A percentile compares a stretch with the other conserved stretches of the same genome.
These are phyloP conservation scores for Phyllostomus discolor DNA, from an alignment of 2,113 vertebrate species.

Conservation along the genomic window DNA sequence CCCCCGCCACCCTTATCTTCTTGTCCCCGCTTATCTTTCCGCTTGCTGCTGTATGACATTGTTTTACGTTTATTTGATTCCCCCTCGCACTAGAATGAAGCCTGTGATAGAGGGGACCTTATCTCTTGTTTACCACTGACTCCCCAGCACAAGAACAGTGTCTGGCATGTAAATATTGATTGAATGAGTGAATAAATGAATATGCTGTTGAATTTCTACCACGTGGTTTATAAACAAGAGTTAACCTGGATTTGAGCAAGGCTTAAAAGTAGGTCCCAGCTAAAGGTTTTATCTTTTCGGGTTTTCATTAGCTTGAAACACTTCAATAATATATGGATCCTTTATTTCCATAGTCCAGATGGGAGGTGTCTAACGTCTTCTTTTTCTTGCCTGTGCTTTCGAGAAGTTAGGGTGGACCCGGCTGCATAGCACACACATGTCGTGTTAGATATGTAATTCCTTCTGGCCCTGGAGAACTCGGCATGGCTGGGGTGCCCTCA, in stretches of 20 bases:
- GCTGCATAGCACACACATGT: background rate
- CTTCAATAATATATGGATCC: conserved; percentile 28
- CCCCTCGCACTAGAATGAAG: background rate
- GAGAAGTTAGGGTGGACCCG: background rate
- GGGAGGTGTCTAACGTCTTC: background rate
- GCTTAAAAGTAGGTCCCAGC: background rate
- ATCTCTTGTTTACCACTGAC: background rate
- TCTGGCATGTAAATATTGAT: background rate
- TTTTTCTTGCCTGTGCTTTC: background rate
- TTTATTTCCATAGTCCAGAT: conserved; percentile 23
- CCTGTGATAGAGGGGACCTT: background rate
- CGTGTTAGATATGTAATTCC: background rate
- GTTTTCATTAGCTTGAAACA: conserved; percentile 6
- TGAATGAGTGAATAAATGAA: background rate
- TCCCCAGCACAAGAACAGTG: background rate
- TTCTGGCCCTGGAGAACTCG: background rate
- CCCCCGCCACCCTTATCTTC: background rate
- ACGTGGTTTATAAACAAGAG: background rate
- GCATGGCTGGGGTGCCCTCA: background rate
- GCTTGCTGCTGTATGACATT: background rate
- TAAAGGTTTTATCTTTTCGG: background rate
- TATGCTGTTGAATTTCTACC: conserved; percentile 7
- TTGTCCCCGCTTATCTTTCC: background rate
- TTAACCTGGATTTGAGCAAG: background rate
- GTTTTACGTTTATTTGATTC: background rate